phyloP scores from a whole-genome alignment of 1,140 invertebrate species.

The Atta cephalotes region DNA sequence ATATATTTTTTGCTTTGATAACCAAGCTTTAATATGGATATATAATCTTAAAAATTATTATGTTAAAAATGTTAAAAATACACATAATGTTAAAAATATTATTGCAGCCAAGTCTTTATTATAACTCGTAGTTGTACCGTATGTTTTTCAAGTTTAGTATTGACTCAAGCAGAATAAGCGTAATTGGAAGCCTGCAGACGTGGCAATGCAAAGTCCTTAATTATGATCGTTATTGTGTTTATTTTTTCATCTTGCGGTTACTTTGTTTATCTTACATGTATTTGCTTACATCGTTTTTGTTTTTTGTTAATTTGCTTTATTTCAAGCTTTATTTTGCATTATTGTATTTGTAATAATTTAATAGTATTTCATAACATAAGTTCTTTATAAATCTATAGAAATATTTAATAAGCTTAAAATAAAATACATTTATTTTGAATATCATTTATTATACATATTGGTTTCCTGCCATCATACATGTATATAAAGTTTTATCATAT shows the following conservation, averaged over 20 bases:
- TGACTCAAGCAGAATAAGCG: slow-evolving; percentile 35
- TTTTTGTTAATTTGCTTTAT: not conserved
- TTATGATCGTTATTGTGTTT: not conserved
- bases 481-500: not conserved
- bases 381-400: not conserved
- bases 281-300: not conserved
- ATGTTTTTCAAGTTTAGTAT: not conserved
- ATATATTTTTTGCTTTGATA: not conserved
- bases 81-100: not conserved
- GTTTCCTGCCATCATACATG: not conserved
- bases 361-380: not conserved
- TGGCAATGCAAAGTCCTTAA: slow-evolving; percentile 27
- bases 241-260: not conserved
- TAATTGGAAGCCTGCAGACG: slow-evolving; percentile 30
- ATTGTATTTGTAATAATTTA: not conserved
- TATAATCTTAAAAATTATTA: not conserved
- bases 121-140: not conserved
- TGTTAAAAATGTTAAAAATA: not conserved
- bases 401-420: not conserved
- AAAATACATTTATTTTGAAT: not conserved
- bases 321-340: not conserved
- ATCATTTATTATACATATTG: not conserved
- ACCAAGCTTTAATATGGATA: not conserved
- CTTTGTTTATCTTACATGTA: not conserved
- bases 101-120: not conserved